Percentiles rank a stretch among this genome's conserved stretches.
Conservation (phyloP, 1,140 invertebrate species). For the Drosophila punjabiensis region DNA sequence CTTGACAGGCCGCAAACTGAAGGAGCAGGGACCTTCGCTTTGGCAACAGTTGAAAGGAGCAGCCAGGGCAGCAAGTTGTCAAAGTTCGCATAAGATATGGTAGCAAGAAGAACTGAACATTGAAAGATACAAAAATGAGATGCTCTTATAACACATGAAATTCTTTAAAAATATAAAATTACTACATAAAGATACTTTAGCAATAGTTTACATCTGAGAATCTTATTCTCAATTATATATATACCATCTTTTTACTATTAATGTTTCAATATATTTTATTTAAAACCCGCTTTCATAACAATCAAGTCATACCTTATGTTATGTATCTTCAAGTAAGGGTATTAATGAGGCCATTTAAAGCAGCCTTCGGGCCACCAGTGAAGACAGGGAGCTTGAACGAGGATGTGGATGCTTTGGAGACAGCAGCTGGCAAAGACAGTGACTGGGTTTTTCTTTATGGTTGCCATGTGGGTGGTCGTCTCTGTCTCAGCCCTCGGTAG, state of each 20-base stretch:
- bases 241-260: too few relatives aligned
- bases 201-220: neutral
- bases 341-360: slow-evolving; percentile 51
- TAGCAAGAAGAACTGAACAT: neutral
- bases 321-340: slow-evolving; percentile 1
- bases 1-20: slow-evolving; percentile 44
- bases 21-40: slow-evolving; percentile 7
- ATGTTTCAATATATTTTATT: rapidly evolving
- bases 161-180: neutral
- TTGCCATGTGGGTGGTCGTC: slow-evolving; percentile 45
- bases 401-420: slow-evolving; percentile 35
- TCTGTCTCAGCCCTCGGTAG: too few relatives aligned
- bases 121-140: neutral
- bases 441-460: slow-evolving; percentile 35
- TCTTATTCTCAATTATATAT: neutral
- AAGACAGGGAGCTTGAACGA: slow-evolving; percentile 7
- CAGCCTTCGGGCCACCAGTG: slow-evolving; percentile 42
- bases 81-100: slow-evolving; percentile 42
- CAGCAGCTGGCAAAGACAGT: slow-evolving; percentile 35
- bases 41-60: slow-evolving; percentile 21
- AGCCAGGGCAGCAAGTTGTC: slow-evolving; percentile 41
- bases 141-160: neutral
- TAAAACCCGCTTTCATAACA: neutral
- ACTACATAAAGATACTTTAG: neutral
- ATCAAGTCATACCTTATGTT: neutral